Conservation (phyloP, 2,888 invertebrate species). For the Ellobium chinense region DNA sequence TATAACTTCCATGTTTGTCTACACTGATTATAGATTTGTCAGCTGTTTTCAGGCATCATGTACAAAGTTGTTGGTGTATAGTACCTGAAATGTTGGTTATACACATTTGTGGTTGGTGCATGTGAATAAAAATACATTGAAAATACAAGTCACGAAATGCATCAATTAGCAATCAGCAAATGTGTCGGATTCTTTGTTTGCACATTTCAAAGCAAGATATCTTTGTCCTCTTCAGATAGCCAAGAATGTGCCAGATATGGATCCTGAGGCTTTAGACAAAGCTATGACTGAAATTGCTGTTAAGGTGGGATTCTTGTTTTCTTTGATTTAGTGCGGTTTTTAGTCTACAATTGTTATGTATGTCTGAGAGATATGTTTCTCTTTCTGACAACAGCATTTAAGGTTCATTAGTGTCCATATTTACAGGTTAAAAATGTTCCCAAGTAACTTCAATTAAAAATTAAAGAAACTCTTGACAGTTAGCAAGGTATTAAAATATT, state of each 20-base stretch:
- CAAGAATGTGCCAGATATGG: slow-evolving; percentile 20
- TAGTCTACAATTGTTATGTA: too few relatives aligned
- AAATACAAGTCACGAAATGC: too few relatives aligned
- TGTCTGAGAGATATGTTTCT: too few relatives aligned
- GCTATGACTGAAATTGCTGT: slow-evolving; percentile 28
- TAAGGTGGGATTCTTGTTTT: slow-evolving; percentile 16
- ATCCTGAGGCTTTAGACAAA: slow-evolving; percentile 35
- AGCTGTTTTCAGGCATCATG: too few relatives aligned
- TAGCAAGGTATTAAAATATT: not conserved
- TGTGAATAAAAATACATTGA: not conserved
- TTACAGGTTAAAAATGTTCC: not conserved
- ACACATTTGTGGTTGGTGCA: not conserved
- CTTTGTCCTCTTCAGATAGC: slow-evolving; percentile 9
- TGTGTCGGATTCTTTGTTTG: too few relatives aligned
- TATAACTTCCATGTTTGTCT: too few relatives aligned
- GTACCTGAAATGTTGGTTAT: too few relatives aligned
- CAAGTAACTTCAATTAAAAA: not conserved
- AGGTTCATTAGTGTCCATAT: not conserved
- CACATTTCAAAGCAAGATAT: too few relatives aligned
- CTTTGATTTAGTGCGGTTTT: too few relatives aligned
- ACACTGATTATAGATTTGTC: too few relatives aligned
- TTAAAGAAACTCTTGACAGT: not conserved
- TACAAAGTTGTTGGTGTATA: too few relatives aligned
- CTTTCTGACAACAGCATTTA: not conserved
- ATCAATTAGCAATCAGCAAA: too few relatives aligned